Conservation (phyloP, 2,888 invertebrate species). For the Drosophila prostipennis region DNA sequence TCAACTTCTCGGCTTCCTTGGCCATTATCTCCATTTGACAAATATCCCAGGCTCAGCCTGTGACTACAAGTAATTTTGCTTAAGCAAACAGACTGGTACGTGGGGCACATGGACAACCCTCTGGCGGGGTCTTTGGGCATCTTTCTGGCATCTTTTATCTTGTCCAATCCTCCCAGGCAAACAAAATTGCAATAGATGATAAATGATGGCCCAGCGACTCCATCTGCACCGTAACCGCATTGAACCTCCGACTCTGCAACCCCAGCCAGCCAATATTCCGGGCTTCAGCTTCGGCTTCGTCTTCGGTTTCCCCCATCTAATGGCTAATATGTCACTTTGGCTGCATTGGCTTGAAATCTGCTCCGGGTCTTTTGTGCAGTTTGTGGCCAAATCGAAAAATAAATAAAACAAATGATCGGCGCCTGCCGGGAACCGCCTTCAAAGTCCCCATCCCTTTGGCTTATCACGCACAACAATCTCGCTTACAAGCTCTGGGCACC, state of each 20-base stretch:
- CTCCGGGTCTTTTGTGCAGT: constrained; percentile 50
- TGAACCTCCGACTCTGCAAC: constrained; percentile 24
- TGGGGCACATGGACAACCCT: constrained; percentile 35
- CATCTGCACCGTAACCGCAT: constrained; percentile 48
- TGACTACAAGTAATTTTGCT: constrained; percentile 26
- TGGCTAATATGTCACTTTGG: constrained; percentile 66
- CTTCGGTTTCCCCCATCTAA: constrained; percentile 36
- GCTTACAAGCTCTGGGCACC: constrained; percentile 55
- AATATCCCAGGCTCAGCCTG: constrained; percentile 32
- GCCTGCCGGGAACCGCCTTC: constrained; percentile 35
- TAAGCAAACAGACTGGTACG: constrained; percentile 33
- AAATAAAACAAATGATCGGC: constrained; percentile 74
- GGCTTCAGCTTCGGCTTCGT: constrained; percentile 4
- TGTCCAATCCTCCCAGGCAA: constrained; percentile 27
- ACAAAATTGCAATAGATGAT: constrained; percentile 73
- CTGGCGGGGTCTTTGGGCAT: constrained; percentile 6
- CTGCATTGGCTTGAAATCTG: constrained; percentile 55
- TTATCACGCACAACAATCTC: constrained; percentile 65
- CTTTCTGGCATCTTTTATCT: constrained; percentile 19
- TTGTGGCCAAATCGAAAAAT: constrained; percentile 70
- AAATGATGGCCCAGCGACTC: constrained; percentile 63
- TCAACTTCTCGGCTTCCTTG: constrained; percentile 5
- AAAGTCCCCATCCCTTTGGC: constrained; percentile 27
- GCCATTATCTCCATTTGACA: constrained; percentile 34
- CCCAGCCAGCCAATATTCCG: constrained; percentile 19